Evolutionary conservation across 2,888 invertebrate genomes (phyloP), one percentile per base, ranked within the genome.

Genomic region (Morpho deidamia): DNA sequence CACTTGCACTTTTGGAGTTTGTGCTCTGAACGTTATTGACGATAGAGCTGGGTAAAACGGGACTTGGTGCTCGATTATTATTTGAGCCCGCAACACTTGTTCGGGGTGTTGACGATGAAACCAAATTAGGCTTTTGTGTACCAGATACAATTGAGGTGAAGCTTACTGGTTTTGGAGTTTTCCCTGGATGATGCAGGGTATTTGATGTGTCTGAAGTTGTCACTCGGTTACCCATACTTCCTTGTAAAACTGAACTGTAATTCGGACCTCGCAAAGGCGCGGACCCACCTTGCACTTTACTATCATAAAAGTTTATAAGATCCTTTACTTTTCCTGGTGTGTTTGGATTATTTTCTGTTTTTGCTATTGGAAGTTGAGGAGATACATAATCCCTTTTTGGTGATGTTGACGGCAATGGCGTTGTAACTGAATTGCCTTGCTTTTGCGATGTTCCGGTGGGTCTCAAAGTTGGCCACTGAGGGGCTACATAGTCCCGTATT

Each of bases 31-130:
- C 71, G 37, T 70, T 76, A 53, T 76, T 81, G 33, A 92, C 86
- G 38, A 91, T 70, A 14, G 90, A 79, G 64, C 89, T 91, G 38
- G 88, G 90, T 38, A 85, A 66, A 38, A 76, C 72, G 33, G 79
- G 78, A 14, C 65, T 69, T 23, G 62, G 63, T 39, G 80, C 73
- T 34, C 69, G 69, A 39, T 67, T 51, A 34, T 62, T 55, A 9
- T 53, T 60, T 48, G 59, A 47, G 50, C 60, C 69, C 11, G 61
- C 43, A 51, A 61, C 58, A 11, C 68, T 67, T 34, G 70, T 53
- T 11, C 75, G 76, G 54, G 70, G 75, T 2, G 67, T 56, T 9
- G 70, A 74, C 11, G 63, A 60, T n/a, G 67, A 53, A 3, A 49
- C 52, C 33, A 67, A 44, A 53, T 53, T 66, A 10, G 70, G 70